Conservation (phyloP, 1,140 invertebrate genomes). For the Episyrphus balteatus region DNA sequence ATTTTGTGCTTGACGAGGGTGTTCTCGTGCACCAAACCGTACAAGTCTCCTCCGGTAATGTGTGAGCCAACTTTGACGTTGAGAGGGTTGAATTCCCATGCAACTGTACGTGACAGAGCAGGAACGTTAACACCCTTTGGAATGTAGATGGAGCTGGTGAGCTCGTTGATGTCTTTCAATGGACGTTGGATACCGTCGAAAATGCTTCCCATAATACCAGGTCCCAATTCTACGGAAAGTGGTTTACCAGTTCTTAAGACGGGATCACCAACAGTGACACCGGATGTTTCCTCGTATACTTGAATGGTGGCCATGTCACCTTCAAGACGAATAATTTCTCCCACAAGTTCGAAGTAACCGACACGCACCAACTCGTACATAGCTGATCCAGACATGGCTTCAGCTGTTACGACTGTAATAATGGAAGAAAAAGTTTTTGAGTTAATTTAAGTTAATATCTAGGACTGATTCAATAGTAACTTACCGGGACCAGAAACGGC, state of each 20-base stretch:
- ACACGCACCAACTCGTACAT: slow-evolving; percentile 99
- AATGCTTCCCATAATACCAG: slow-evolving; percentile 97
- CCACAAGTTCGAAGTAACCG: slow-evolving; percentile 94
- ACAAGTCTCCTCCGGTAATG: slow-evolving; percentile 96
- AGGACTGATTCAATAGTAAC: neutral
- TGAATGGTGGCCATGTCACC: slow-evolving; percentile 98
- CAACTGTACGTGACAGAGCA: slow-evolving; percentile 61
- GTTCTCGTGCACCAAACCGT: slow-evolving; percentile 94
- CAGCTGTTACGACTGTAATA: slow-evolving; percentile 86
- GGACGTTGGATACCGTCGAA: slow-evolving; percentile 99
- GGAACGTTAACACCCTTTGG: slow-evolving; percentile 98
- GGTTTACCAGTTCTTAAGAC: slow-evolving; percentile 97
- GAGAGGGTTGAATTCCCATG: slow-evolving; percentile 92
- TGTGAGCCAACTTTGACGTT: slow-evolving; percentile 87
- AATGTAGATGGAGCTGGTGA: slow-evolving; percentile 96
- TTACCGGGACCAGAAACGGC: slow-evolving; percentile 95
- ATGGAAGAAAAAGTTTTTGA: neutral
- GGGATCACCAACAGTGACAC: slow-evolving; percentile 98
- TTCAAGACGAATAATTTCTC: slow-evolving; percentile 98
- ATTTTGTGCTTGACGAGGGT: slow-evolving; percentile 95
- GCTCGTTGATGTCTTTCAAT: slow-evolving; percentile 89
- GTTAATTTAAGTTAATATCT: neutral
- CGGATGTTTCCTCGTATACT: slow-evolving; percentile 99
- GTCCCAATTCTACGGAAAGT: slow-evolving; percentile 89
- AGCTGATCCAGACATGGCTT: slow-evolving; percentile 97